Percentiles rank a stretch among this genome's conserved stretches.
Conservation (phyloP, 2,888 invertebrate genomes). For the Leptinotarsa rubiginosa region DNA sequence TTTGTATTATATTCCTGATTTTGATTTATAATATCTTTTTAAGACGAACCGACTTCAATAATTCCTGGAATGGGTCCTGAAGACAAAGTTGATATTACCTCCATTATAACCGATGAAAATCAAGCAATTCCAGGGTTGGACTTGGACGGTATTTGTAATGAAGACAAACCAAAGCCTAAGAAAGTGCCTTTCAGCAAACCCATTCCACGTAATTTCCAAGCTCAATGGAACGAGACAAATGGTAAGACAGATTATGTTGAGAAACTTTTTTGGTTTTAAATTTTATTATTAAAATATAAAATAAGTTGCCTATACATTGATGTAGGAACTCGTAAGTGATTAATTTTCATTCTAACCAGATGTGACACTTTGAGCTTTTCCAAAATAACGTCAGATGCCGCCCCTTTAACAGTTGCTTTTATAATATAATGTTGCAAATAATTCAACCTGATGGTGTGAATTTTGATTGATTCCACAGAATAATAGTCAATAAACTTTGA, state of each 20-base stretch:
- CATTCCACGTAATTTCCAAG: slow-evolving; percentile 95
- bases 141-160: slow-evolving; percentile 75
- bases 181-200: slow-evolving; percentile 96
- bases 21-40: neutral
- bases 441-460: too few species aligned
- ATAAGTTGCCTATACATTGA: too few species aligned
- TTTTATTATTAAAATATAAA: too few species aligned
- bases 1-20: neutral
- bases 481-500: too few species aligned
- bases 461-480: too few species aligned
- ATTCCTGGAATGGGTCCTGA: slow-evolving; percentile 99
- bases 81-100: slow-evolving; percentile 85
- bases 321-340: too few species aligned
- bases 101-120: slow-evolving; percentile 84
- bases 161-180: slow-evolving; percentile 80
- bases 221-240: slow-evolving; percentile 91
- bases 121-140: slow-evolving; percentile 88
- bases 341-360: too few species aligned
- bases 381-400: too few species aligned
- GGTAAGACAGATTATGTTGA: slow-evolving; percentile 33
- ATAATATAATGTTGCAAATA: too few species aligned
- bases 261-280: neutral
- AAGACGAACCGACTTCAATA: slow-evolving; percentile 76
- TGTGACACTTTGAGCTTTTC: too few species aligned
- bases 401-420: too few species aligned